phyloP scores from a whole-genome alignment of 2,888 invertebrate species.

The Laothoe populi region DNA sequence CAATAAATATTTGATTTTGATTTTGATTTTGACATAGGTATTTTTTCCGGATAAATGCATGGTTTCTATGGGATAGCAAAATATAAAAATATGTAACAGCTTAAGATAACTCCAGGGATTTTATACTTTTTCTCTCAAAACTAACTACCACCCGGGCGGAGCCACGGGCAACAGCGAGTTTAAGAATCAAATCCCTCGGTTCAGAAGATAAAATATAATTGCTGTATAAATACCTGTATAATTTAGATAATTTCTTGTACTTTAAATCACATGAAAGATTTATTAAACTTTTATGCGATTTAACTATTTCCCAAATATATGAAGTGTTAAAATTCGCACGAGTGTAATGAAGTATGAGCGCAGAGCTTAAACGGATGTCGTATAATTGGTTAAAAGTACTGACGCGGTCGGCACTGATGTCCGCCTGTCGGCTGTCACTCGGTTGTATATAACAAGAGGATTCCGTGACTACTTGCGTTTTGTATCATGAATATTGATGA shows the following conservation, averaged over 20 bases:
- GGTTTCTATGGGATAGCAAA: too few relatives aligned
- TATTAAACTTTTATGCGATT: constrained; percentile 34
- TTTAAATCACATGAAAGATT: background rate
- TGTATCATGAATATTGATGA: constrained; percentile 43
- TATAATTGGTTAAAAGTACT: constrained; percentile 31
- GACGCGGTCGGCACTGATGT: constrained; percentile 32
- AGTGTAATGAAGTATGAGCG: constrained; percentile 10
- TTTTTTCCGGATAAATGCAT: too few relatives aligned
- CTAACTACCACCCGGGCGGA: too few relatives aligned
- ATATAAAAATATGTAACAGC: too few relatives aligned
- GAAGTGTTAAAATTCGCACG: constrained; percentile 50
- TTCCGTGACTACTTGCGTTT: constrained; percentile 24
- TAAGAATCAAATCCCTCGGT: too few relatives aligned
- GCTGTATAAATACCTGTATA: background rate
- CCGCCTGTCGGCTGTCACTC: constrained; percentile 27
- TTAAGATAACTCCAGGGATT: too few relatives aligned
- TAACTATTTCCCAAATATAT: constrained; percentile 49
- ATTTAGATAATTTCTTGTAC: background rate
- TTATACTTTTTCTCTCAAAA: too few relatives aligned
- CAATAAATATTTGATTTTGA: too few relatives aligned
- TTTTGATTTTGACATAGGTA: too few relatives aligned
- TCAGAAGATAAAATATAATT: background rate
- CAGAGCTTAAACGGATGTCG: constrained; percentile 40
- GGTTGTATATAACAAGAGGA: constrained; percentile 34
- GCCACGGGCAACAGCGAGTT: too few relatives aligned